Conservation (phyloP, 1,140 invertebrate genomes). For the Cydia splendana region DNA sequence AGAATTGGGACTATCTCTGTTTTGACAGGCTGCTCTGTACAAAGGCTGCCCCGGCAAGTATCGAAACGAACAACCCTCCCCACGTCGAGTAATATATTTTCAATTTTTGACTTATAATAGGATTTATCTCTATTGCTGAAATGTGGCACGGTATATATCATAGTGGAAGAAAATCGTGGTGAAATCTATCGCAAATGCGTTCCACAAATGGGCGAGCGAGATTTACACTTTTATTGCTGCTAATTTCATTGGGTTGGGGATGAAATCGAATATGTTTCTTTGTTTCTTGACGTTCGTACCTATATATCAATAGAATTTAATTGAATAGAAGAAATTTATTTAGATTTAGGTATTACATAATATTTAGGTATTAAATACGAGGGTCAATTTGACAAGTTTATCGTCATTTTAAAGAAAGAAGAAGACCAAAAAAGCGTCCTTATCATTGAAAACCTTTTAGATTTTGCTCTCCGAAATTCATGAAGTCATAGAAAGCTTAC, state of each 20-base stretch:
- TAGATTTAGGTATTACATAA: too few species aligned
- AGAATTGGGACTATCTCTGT: slow-evolving; percentile 63
- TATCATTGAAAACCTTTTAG: too few species aligned
- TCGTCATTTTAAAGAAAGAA: too few species aligned
- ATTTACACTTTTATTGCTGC: slow-evolving; percentile 13
- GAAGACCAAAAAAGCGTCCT: too few species aligned
- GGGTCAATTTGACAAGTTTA: background rate
- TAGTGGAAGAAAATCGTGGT: slow-evolving; percentile 30
- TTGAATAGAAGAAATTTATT: too few species aligned
- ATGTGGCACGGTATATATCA: slow-evolving; percentile 39
- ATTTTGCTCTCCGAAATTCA: too few species aligned
- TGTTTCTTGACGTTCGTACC: background rate
- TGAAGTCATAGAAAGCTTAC: too few species aligned
- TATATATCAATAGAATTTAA: background rate
- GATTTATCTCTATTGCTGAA: slow-evolving; percentile 54
- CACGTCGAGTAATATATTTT: slow-evolving; percentile 73
- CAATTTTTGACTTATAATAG: slow-evolving; percentile 71
- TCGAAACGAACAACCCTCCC: slow-evolving; percentile 54
- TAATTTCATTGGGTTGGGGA: slow-evolving; percentile 18
- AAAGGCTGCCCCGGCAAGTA: slow-evolving; percentile 55
- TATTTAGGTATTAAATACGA: too few species aligned
- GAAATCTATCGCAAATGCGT: background rate
- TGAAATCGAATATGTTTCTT: background rate
- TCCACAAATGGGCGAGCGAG: slow-evolving; percentile 8
- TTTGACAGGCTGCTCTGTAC: slow-evolving; percentile 64